Conservation (phyloP, 1,140 invertebrate genomes). For the Thaumatotibia leucotreta region DNA sequence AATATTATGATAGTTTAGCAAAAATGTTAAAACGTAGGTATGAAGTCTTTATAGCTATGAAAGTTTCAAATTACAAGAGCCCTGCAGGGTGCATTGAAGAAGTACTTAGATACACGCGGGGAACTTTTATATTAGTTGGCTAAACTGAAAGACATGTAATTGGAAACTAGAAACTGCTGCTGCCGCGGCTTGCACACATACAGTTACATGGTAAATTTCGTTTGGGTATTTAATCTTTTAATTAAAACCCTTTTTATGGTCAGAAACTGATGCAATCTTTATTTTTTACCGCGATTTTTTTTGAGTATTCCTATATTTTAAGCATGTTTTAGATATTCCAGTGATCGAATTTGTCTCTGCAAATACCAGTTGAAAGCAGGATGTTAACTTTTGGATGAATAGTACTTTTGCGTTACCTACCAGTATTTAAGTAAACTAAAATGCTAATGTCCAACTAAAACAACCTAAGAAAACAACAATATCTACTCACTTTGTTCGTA, state of each 20-base stretch:
- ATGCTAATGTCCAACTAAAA: too few relatives aligned
- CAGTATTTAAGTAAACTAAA: too few relatives aligned
- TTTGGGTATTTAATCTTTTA: slow-evolving; percentile 19
- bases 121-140: slow-evolving; percentile 73
- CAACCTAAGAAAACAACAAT: too few relatives aligned
- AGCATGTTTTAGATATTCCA: too few relatives aligned
- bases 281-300: too few relatives aligned
- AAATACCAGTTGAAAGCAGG: too few relatives aligned
- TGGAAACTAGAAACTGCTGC: slow-evolving; percentile 65
- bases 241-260: neutral
- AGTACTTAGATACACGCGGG: slow-evolving; percentile 53
- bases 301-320: too few relatives aligned
- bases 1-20: neutral
- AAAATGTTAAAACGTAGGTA: slow-evolving; percentile 27
- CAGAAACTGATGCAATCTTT: neutral
- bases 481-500: too few relatives aligned
- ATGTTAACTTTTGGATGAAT: too few relatives aligned
- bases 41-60: slow-evolving; percentile 47
- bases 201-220: slow-evolving; percentile 30
- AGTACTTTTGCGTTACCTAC: too few relatives aligned
- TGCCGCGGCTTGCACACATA: slow-evolving; percentile 18
- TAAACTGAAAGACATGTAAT: slow-evolving; percentile 71
- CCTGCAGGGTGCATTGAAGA: slow-evolving; percentile 21
- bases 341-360: too few relatives aligned
- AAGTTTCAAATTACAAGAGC: slow-evolving; percentile 22